These are phyloP conservation scores for Pandemis corylana DNA, from an alignment of 2,888 invertebrate species.

Conservation along the genomic window DNA sequence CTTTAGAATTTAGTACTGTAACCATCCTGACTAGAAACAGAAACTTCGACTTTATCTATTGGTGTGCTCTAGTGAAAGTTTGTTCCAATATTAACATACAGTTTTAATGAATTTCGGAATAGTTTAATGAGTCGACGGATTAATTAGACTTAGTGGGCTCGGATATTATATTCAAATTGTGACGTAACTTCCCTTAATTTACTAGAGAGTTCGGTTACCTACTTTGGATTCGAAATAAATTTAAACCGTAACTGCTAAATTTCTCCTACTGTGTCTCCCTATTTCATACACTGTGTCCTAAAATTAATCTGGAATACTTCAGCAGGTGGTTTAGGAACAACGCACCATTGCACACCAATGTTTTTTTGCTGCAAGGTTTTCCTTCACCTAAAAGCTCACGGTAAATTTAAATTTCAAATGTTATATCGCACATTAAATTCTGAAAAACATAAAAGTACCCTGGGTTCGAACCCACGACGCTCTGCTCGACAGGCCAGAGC, in stretches of 20 bases:
- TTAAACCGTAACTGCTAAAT: background rate
- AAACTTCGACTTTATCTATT: background rate
- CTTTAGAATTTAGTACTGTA: background rate
- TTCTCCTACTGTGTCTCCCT: background rate
- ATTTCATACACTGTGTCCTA: background rate
- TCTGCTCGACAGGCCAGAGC: too few species aligned
- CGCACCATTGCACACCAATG: too few species aligned
- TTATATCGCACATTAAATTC: too few species aligned
- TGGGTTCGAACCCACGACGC: too few species aligned
- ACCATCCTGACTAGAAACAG: background rate
- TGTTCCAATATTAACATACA: slow-evolving; percentile 1
- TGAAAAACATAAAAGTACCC: too few species aligned
- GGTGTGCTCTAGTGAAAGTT: background rate
- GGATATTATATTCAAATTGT: slow-evolving; percentile 8
- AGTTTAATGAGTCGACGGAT: slow-evolving; percentile 15
- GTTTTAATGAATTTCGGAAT: slow-evolving; percentile 6
- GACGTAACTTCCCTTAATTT: slow-evolving; percentile 6
- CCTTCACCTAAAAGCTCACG: too few species aligned
- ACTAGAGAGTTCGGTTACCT: slow-evolving; percentile 2
- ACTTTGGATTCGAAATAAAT: background rate
- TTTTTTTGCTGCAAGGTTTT: too few species aligned
- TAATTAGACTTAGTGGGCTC: slow-evolving; percentile 12
- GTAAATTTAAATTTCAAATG: too few species aligned
- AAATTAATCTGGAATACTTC: too few species aligned
- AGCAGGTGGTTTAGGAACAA: too few species aligned